A percentile compares a stretch with the other conserved stretches of the same genome.
Conservation (phyloP, 2,888 invertebrate species). For the Mimachlamys varia region DNA sequence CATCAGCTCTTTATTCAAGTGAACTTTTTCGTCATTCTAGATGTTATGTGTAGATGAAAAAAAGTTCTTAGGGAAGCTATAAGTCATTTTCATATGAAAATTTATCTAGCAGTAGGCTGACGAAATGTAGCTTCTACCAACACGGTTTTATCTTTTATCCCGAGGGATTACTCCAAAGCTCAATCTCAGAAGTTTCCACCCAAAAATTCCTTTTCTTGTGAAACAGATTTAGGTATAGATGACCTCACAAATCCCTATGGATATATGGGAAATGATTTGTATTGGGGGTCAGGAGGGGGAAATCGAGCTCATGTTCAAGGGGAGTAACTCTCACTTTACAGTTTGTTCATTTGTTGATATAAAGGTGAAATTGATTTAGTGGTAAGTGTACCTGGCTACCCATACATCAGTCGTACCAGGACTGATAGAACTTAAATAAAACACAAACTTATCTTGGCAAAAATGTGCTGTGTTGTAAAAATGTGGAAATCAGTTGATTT, state of each 20-base stretch:
- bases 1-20: not conserved
- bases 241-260: not conserved
- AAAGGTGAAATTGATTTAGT: not conserved
- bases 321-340: not conserved
- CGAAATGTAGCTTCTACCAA: not conserved
- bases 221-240: slow-evolving; percentile 24
- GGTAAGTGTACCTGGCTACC: not conserved
- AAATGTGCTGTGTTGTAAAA: slow-evolving; percentile 6
- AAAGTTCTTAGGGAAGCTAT: slow-evolving; percentile 12
- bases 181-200: slow-evolving; percentile 10
- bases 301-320: not conserved
- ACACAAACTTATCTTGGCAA: not conserved
- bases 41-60: slow-evolving; percentile 31
- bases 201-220: slow-evolving; percentile 27
- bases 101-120: not conserved
- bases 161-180: not conserved
- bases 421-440: slow-evolving; percentile 2
- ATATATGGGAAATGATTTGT: slow-evolving; percentile 25
- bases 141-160: not conserved
- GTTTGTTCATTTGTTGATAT: not conserved
- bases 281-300: slow-evolving; percentile 4
- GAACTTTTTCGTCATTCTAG: slow-evolving; percentile 10
- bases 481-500: slow-evolving; percentile 9
- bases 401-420: not conserved
- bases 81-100: slow-evolving; percentile 13